Evolutionary conservation across 2,113 vertebrate species (phyloP), one percentile per base, ranked within the genome.

Genomic region (Himantopus leucocephalus): DNA sequence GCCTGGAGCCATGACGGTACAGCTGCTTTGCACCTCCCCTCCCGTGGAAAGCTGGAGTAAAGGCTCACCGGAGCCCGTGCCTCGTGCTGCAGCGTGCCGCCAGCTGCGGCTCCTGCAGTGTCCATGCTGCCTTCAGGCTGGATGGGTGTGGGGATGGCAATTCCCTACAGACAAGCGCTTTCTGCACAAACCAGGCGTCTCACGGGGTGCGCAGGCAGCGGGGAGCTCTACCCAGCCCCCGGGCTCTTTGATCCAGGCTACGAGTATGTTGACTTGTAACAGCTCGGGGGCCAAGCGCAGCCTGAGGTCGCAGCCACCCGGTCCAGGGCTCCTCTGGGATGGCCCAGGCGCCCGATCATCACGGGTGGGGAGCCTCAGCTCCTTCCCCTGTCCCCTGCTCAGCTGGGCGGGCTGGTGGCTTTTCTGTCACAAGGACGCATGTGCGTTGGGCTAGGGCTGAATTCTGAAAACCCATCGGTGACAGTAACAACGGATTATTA

Each of bases 281-380:
- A 88, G 9, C 19, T 53, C 34, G 12, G n/a, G 39, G 55, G 34
- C 72, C 5, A 8, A 48, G 43, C 21, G n/a, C 22, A 86, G 39
- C 19, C 47, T 62, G 60, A 2, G 7, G 47, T 67, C 37, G 62
- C 50, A 74, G 71, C 6, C 52, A 63, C n/a, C 9, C 1, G 0
- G 47, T 47, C 47, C 47, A 21, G 12, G 22, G 23, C 39, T 63
- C 17, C 41, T 70, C 29, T 14, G 55, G 35, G 19, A 47, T 52
- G 62, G 29, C 43, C 11, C 39, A 60, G 59, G 41, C 5, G 2
- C 23, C 14, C 10, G 14, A 3, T 19, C 63, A n/a, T 50, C 72
- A 52, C 2, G 3, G 34, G 29, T 32, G 12, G 30, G 21, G 27
- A 75, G 72, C 66, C 18, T 50, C 0, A 0, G 48, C 30, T 80